Conservation (phyloP, 2,113 vertebrate species). For the Corythaeola cristata region DNA sequence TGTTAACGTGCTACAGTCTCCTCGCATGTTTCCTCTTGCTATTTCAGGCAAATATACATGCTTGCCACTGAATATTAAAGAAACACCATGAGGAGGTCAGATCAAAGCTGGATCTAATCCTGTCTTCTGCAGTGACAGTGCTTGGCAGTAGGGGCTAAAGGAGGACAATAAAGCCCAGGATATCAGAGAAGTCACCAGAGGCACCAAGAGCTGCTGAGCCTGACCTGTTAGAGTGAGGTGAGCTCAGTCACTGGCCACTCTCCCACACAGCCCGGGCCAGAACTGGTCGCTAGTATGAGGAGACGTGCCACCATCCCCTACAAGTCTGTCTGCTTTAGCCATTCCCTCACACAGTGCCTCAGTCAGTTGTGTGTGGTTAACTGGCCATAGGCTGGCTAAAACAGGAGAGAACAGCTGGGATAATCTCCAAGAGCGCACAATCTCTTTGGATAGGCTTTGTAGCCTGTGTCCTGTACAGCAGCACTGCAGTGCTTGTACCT, state of each 20-base stretch:
- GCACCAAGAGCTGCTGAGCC: background rate
- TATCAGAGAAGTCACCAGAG: background rate
- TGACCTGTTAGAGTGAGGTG: background rate
- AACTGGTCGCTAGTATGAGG: background rate
- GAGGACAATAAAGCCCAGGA: background rate
- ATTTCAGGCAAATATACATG: background rate
- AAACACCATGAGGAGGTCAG: background rate
- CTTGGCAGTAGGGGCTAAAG: background rate
- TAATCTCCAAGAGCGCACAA: background rate
- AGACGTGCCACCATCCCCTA: background rate
- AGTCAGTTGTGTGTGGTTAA: fast-evolving
- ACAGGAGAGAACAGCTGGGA: background rate
- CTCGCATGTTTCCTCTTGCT: background rate
- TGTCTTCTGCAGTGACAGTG: background rate
- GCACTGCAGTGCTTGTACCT: background rate
- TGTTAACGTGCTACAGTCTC: background rate
- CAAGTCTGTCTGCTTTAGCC: background rate
- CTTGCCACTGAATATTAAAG: background rate
- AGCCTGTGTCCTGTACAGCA: background rate
- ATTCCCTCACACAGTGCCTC: fast-evolving
- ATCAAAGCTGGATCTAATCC: background rate
- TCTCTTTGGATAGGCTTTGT: background rate
- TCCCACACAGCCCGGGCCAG: background rate
- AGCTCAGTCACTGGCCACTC: background rate
- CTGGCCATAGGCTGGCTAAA: background rate